Evolutionary conservation across 1,140 invertebrate genomes (phyloP).

Genomic region (Hypothenemus hampei): DNA sequence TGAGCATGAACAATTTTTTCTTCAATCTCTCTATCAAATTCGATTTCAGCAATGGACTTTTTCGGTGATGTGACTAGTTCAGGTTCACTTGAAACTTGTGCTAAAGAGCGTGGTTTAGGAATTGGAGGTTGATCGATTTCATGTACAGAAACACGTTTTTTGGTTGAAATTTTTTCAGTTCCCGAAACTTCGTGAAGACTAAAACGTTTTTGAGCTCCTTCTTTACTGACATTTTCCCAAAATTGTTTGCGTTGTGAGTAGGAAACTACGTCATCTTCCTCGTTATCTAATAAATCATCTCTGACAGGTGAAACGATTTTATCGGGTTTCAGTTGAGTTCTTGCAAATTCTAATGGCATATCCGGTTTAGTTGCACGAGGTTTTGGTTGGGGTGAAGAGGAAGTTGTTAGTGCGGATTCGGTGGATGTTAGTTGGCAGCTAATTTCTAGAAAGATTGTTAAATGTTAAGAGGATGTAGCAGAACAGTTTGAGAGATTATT

Average conservation of each 20-base stretch:
- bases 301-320: constrained; percentile 39
- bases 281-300: constrained; percentile 37
- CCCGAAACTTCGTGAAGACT: constrained; percentile 35
- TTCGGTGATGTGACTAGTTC: constrained; percentile 7
- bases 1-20: constrained; percentile 19
- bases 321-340: constrained; percentile 30
- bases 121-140: constrained; percentile 40
- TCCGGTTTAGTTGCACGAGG: constrained; percentile 37
- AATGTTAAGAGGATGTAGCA: constrained; percentile 45
- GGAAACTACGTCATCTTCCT: constrained; percentile 37
- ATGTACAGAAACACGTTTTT: constrained; percentile 39
- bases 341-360: constrained; percentile 24
- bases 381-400: constrained; percentile 41
- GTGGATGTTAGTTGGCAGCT: constrained; percentile 40
- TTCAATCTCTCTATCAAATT: constrained; percentile 25
- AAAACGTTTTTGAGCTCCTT: constrained; percentile 34
- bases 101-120: constrained; percentile 44
- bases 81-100: constrained; percentile 28
- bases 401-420: constrained; percentile 36
- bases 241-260: constrained; percentile 49
- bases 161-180: constrained; percentile 29
- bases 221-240: constrained; percentile 46
- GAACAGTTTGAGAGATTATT: no score
- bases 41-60: constrained; percentile 16
- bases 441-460: constrained; percentile 46